Percentiles rank a stretch among this genome's conserved stretches.
phyloP scores from a whole-genome alignment of 2,888 invertebrate species.

The Oxytorus armatus region DNA sequence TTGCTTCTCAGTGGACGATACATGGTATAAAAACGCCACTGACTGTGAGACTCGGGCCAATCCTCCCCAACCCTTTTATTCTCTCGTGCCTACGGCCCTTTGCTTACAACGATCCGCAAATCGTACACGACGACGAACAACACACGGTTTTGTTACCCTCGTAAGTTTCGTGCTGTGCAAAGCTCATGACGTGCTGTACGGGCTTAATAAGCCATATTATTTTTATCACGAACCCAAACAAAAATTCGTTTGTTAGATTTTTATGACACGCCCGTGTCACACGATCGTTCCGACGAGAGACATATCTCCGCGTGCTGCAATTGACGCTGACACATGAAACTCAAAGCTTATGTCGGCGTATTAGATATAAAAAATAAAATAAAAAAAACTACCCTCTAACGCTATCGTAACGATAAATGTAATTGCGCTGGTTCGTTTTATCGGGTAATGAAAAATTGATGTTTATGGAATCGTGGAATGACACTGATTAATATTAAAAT shows the following conservation, averaged over 20 bases:
- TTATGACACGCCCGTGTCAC: no score
- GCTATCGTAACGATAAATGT: neutral
- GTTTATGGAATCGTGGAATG: no score
- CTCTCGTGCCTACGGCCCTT: conserved; percentile 55
- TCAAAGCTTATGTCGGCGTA: conserved; percentile 40
- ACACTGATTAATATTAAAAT: no score
- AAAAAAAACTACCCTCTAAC: conserved; percentile 11
- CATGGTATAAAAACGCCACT: neutral
- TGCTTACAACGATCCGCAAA: conserved; percentile 25
- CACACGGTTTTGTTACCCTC: conserved; percentile 54
- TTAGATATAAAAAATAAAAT: neutral
- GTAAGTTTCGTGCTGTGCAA: conserved; percentile 61
- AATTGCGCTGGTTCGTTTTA: no score
- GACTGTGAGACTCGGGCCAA: conserved; percentile 34
- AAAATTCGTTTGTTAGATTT: no score
- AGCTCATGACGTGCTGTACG: conserved; percentile 21
- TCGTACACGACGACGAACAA: conserved; percentile 34
- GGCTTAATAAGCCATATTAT: conserved; percentile 78
- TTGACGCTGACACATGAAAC: conserved; percentile 45
- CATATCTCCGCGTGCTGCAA: no score
- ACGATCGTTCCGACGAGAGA: no score
- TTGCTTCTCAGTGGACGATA: neutral
- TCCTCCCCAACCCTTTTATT: conserved; percentile 65
- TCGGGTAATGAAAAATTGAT: no score
- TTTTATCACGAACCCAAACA: conserved; percentile 74